Evolutionary conservation across 2,888 invertebrate genomes (phyloP).

Genomic region (Papilio gigon): DNA sequence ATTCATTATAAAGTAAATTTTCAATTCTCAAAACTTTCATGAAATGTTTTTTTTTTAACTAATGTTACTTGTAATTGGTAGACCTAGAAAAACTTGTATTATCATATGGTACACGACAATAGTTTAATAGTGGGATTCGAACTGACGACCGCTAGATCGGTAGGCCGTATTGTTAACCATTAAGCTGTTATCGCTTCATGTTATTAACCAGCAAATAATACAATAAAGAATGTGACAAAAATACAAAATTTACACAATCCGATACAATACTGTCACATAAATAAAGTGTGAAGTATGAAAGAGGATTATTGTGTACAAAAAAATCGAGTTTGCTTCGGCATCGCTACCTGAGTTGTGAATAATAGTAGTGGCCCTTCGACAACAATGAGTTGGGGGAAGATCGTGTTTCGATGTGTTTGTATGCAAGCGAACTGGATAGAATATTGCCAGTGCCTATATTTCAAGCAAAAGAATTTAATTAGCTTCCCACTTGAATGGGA

Average conservation of each 20-base stretch:
- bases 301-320: conserved; percentile 38
- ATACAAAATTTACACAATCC: conserved; percentile 33
- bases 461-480: too few relatives aligned
- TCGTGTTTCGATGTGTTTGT: conserved; percentile 20
- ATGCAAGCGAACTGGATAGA: not conserved
- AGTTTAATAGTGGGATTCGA: too few relatives aligned
- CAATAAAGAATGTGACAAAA: conserved; percentile 27
- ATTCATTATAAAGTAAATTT: too few relatives aligned
- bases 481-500: too few relatives aligned
- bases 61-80: too few relatives aligned
- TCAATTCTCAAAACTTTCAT: too few relatives aligned
- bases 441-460: too few relatives aligned
- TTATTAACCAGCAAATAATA: conserved; percentile 12
- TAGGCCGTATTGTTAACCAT: too few relatives aligned
- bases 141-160: too few relatives aligned
- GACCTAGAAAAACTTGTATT: too few relatives aligned
- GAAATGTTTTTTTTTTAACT: too few relatives aligned
- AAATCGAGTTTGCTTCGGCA: conserved; percentile 27
- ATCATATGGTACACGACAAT: too few relatives aligned
- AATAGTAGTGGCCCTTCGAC: conserved; percentile 32
- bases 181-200: not conserved
- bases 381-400: conserved; percentile 30
- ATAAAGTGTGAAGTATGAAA: conserved; percentile 38
- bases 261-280: conserved; percentile 35
- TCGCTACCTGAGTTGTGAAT: conserved; percentile 41